A percentile compares a stretch with the other conserved stretches of the same genome.
phyloP scores from a whole-genome alignment of 2,113 vertebrate genomes.

The Myotis davidii region DNA sequence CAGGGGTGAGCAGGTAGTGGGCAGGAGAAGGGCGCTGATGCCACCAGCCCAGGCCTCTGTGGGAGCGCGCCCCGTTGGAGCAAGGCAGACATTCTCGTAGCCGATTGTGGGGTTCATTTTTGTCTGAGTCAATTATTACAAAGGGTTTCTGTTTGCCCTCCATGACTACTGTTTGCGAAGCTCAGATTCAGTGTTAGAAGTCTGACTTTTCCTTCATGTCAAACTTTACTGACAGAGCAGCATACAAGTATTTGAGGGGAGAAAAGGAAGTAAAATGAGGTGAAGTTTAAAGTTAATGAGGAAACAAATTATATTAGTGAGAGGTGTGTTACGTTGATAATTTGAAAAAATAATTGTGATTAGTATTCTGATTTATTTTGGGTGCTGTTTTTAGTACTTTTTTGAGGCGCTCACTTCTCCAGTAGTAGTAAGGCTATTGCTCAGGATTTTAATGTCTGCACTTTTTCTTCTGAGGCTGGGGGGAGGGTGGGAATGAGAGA shows the following conservation, averaged over 20 bases:
- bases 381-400: slow-evolving; percentile 61
- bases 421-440: slow-evolving; percentile 55
- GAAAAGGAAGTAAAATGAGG: slow-evolving; percentile 75
- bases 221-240: slow-evolving; percentile 74
- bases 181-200: slow-evolving; percentile 83
- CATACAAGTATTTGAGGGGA: slow-evolving; percentile 71
- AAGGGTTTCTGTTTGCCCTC: slow-evolving; percentile 78
- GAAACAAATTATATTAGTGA: slow-evolving; percentile 75
- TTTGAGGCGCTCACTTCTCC: not conserved
- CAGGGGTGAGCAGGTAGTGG: too few species aligned
- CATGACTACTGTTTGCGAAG: slow-evolving; percentile 82
- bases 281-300: slow-evolving; percentile 82
- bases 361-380: slow-evolving; percentile 49
- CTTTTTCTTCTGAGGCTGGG: slow-evolving; percentile 61
- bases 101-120: slow-evolving; percentile 63
- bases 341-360: slow-evolving; percentile 52
- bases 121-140: slow-evolving; percentile 72
- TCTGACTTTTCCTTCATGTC: slow-evolving; percentile 65
- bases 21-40: not conserved
- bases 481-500: not conserved
- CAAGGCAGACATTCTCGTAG: too few species aligned
- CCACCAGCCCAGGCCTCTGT: too few species aligned
- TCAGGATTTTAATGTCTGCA: slow-evolving; percentile 54
- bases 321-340: slow-evolving; percentile 58
- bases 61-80: too few species aligned